Percentiles rank a stretch among this genome's conserved stretches.
phyloP scores from a whole-genome alignment of 1,140 invertebrate genomes.

The Ceratina japonica region DNA sequence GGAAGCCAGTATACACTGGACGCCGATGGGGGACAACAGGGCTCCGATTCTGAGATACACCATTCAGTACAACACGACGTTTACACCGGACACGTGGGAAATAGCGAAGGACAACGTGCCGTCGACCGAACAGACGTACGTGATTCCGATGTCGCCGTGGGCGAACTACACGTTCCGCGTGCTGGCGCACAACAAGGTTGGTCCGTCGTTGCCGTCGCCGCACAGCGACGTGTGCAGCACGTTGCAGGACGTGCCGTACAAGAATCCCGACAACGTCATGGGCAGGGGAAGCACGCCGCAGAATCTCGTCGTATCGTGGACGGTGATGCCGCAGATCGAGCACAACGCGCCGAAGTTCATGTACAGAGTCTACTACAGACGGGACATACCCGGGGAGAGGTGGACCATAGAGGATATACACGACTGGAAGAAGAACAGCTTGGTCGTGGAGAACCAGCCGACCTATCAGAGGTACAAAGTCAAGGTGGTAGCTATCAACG shows the following conservation, averaged over 20 bases:
- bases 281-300: conserved; percentile 92
- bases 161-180: conserved; percentile 98
- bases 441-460: conserved; percentile 89
- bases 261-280: conserved; percentile 97
- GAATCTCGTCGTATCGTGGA: conserved; percentile 97
- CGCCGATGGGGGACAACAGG: conserved; percentile 94
- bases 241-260: conserved; percentile 91
- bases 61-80: conserved; percentile 96
- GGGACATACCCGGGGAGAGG: conserved; percentile 86
- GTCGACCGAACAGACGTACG: conserved; percentile 88
- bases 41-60: conserved; percentile 95
- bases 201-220: conserved; percentile 88
- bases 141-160: conserved; percentile 91
- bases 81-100: conserved; percentile 96
- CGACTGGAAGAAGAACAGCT: conserved; percentile 86
- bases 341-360: conserved; percentile 97
- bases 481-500: conserved; percentile 95
- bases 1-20: conserved; percentile 90
- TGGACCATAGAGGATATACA: conserved; percentile 87
- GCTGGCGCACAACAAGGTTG: conserved; percentile 95
- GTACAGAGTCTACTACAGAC: conserved; percentile 93
- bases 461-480: conserved; percentile 95
- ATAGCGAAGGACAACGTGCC: conserved; percentile 87
- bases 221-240: conserved; percentile 92
- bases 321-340: conserved; percentile 96